These are phyloP conservation scores for Apotomis capreana DNA, from an alignment of 2,888 invertebrate species.

Conservation along the genomic window DNA sequence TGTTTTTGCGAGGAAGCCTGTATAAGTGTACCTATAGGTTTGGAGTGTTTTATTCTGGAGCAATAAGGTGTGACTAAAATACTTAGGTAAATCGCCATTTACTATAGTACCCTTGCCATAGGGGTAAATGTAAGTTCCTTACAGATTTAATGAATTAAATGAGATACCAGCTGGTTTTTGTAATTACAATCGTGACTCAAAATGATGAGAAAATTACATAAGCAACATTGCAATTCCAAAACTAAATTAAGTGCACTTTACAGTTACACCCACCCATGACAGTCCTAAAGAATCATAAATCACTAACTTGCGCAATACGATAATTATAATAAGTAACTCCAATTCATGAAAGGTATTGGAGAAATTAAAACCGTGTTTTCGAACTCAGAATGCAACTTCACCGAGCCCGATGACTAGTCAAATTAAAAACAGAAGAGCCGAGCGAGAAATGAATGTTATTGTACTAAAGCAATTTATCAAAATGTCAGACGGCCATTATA, in stretches of 20 bases:
- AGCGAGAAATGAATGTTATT: slow-evolving; percentile 70
- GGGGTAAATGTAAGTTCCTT: not conserved
- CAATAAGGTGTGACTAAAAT: too few relatives aligned
- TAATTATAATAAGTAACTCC: slow-evolving; percentile 51
- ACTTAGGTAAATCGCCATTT: too few relatives aligned
- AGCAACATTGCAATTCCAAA: slow-evolving; percentile 9
- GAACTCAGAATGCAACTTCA: slow-evolving; percentile 51
- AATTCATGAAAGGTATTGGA: slow-evolving; percentile 54
- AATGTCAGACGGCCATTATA: slow-evolving; percentile 60
- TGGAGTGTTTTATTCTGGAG: too few relatives aligned
- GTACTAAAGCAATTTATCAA: slow-evolving; percentile 77
- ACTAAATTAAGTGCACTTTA: slow-evolving; percentile 20
- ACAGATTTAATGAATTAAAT: not conserved
- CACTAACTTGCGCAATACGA: slow-evolving; percentile 40
- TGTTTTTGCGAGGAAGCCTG: too few relatives aligned
- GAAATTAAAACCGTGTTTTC: slow-evolving; percentile 65
- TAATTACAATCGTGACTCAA: slow-evolving; percentile 26
- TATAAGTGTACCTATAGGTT: too few relatives aligned
- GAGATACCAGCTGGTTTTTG: not conserved
- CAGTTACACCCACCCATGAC: slow-evolving; percentile 19
- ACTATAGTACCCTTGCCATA: not conserved
- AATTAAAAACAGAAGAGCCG: slow-evolving; percentile 67
- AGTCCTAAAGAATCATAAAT: slow-evolving; percentile 22
- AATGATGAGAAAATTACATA: slow-evolving; percentile 26
- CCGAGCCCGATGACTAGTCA: slow-evolving; percentile 66